A percentile compares a stretch with the other conserved stretches of the same genome.
These are phyloP conservation scores for Scophthalmus maximus DNA, from an alignment of 2,113 vertebrate species.

Conservation along the genomic window DNA sequence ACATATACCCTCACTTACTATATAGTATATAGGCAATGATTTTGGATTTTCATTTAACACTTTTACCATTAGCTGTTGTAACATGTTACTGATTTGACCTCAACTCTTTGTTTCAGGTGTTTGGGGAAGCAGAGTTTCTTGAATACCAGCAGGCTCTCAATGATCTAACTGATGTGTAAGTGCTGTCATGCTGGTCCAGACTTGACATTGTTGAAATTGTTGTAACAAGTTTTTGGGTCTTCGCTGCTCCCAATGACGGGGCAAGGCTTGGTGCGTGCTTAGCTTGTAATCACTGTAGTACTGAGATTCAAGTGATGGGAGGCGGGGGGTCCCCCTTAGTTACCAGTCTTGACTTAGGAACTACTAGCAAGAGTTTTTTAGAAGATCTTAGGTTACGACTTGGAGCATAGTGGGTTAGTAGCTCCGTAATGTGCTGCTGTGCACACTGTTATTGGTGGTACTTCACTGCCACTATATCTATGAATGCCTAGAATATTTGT, in stretches of 20 bases:
- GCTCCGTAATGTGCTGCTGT: neutral
- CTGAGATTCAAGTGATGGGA: neutral
- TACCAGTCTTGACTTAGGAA: too few species aligned
- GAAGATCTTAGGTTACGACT: too few species aligned
- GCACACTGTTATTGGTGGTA: neutral
- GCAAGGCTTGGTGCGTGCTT: neutral
- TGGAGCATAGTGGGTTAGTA: too few species aligned
- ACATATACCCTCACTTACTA: neutral
- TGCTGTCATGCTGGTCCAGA: constrained; percentile 33
- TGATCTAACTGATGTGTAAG: constrained; percentile 91
- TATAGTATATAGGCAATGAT: neutral
- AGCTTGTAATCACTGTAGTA: neutral
- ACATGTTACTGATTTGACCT: constrained; percentile 1
- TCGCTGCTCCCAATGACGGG: neutral
- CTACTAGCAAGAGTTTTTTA: too few species aligned
- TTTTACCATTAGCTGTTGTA: neutral
- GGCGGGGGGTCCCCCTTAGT: too few species aligned
- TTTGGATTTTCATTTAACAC: too few species aligned
- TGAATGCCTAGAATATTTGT: neutral
- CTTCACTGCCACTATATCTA: neutral
- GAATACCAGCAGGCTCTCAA: constrained; percentile 90
- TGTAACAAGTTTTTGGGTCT: neutral
- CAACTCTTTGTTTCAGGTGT: constrained; percentile 82
- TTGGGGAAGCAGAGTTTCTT: constrained; percentile 89
- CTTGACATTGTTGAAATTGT: constrained; percentile 18